Percentiles rank a stretch among this genome's conserved stretches.
Evolutionary conservation across 2,113 vertebrate species (phyloP).

Genomic region (Pygoscelis adeliae): DNA sequence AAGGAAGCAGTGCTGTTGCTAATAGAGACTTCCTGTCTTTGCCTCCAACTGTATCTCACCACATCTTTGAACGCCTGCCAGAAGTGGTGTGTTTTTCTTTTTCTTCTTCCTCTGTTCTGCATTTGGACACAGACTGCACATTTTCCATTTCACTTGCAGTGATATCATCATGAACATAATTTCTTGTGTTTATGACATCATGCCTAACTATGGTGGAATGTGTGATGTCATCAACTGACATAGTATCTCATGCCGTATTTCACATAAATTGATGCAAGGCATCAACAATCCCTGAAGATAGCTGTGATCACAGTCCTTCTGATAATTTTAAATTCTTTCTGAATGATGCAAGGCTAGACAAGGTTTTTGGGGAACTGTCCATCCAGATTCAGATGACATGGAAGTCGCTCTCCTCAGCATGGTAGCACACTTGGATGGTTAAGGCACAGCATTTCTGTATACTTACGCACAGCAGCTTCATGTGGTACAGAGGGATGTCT

Average conservation of each 20-base stretch:
- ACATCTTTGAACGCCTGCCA: background rate
- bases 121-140: background rate
- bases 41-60: background rate
- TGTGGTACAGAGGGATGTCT: background rate
- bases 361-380: background rate
- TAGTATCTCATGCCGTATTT: background rate
- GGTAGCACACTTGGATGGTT: background rate
- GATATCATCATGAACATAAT: background rate
- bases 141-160: background rate
- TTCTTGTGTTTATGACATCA: background rate
- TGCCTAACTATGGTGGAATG: background rate
- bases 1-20: background rate
- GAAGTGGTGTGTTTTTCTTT: background rate
- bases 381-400: background rate
- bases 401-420: fast-evolving
- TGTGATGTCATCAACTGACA: background rate
- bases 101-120: background rate
- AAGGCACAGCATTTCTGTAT: background rate
- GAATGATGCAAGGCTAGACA: background rate
- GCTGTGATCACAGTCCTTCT: background rate
- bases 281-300: background rate
- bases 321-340: background rate
- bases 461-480: background rate
- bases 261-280: background rate
- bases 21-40: background rate